Conservation (phyloP, 2,797 vertebrate genomes). For the Oophaga sylvatica region DNA sequence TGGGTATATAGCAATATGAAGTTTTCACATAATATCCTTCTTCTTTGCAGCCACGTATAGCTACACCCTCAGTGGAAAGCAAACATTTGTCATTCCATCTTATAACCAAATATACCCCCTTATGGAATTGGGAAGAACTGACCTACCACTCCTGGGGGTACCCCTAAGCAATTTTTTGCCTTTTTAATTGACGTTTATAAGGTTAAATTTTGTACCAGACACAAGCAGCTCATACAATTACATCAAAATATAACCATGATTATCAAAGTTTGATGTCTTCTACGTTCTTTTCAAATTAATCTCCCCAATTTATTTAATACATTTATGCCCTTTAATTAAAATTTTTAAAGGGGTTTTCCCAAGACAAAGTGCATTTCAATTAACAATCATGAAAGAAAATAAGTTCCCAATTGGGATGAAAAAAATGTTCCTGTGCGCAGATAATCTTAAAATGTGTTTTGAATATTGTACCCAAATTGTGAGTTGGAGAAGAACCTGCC, state of each 20-base stretch:
- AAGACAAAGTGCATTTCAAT: too few species aligned
- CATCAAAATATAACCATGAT: not conserved
- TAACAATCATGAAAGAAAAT: too few species aligned
- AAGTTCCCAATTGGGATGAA: too few species aligned
- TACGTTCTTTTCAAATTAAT: not conserved
- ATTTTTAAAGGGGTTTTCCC: too few species aligned
- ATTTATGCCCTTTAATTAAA: too few species aligned
- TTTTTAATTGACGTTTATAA: slow-evolving; percentile 30
- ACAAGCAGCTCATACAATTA: not conserved
- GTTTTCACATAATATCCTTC: not conserved
- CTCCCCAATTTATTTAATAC: too few species aligned
- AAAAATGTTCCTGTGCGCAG: too few species aligned
- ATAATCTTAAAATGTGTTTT: too few species aligned
- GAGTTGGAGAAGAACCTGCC: too few species aligned
- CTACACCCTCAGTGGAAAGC: slow-evolving; percentile 2
- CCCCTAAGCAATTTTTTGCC: not conserved
- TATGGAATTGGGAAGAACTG: not conserved
- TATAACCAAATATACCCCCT: not conserved
- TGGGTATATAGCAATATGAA: not conserved
- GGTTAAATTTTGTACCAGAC: not conserved
- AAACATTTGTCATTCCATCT: slow-evolving; percentile 27
- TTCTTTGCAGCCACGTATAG: not conserved
- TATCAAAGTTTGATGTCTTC: too few species aligned
- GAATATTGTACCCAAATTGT: too few species aligned
- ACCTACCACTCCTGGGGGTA: not conserved